These are phyloP conservation scores for Furcula furcula DNA, from an alignment of 2,888 invertebrate genomes.

Conservation along the genomic window DNA sequence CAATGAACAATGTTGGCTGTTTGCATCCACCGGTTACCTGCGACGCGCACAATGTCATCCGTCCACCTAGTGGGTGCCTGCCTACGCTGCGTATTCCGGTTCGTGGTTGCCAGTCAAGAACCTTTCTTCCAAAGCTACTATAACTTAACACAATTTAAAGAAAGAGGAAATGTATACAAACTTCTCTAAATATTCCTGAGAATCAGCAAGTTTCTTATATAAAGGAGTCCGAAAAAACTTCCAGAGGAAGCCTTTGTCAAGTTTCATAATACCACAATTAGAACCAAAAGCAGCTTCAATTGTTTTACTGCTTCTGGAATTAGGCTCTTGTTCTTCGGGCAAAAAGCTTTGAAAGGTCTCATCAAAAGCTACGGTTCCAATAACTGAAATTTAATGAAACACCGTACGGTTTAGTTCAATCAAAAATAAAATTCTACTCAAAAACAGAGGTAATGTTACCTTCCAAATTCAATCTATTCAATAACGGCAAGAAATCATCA, in stretches of 20 bases:
- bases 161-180: slow-evolving; percentile 23
- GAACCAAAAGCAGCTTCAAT: slow-evolving; percentile 88
- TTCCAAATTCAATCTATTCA: slow-evolving; percentile 90
- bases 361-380: slow-evolving; percentile 87
- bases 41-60: too few species aligned
- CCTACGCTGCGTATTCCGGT: too few species aligned
- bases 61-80: too few species aligned
- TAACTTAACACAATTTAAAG: too few species aligned
- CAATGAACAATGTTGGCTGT: too few species aligned
- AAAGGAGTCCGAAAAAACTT: slow-evolving; percentile 86
- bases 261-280: slow-evolving; percentile 85
- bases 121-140: too few species aligned
- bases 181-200: slow-evolving; percentile 88
- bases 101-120: too few species aligned
- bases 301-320: slow-evolving; percentile 85
- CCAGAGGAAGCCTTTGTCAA: slow-evolving; percentile 89
- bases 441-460: slow-evolving; percentile 79
- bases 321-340: slow-evolving; percentile 73
- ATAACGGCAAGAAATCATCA: slow-evolving; percentile 85
- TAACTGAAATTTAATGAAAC: slow-evolving; percentile 81
- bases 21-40: too few species aligned
- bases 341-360: slow-evolving; percentile 86
- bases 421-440: neutral
- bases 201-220: slow-evolving; percentile 84
- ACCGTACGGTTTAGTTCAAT: neutral